These are phyloP conservation scores for Chaetodon trifasciatus DNA, from an alignment of 2,797 vertebrate genomes.

Conservation along the genomic window DNA sequence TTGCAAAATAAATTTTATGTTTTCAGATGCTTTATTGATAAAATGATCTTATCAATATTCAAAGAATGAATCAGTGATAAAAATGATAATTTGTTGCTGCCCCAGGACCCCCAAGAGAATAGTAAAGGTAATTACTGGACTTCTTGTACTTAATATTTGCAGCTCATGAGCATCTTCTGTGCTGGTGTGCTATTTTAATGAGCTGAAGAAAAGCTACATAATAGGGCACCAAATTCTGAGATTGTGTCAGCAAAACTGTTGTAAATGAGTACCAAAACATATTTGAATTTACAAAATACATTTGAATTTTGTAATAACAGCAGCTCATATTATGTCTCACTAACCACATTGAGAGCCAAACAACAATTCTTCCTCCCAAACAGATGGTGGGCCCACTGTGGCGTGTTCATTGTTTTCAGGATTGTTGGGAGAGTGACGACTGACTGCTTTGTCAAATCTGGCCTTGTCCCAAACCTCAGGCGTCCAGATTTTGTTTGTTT, in stretches of 20 bases:
- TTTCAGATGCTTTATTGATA: background rate
- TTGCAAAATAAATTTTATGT: too few species aligned
- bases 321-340: slow-evolving; percentile 50
- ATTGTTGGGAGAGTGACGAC: slow-evolving; percentile 58
- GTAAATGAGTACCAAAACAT: slow-evolving; percentile 26
- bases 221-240: slow-evolving; percentile 12
- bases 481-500: slow-evolving; percentile 60
- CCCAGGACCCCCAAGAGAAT: background rate
- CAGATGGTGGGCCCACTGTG: slow-evolving; percentile 71
- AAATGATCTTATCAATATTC: background rate
- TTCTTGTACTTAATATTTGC: background rate
- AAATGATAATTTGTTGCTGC: background rate
- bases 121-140: background rate
- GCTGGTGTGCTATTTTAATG: slow-evolving; percentile 33
- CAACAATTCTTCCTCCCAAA: slow-evolving; percentile 43
- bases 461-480: slow-evolving; percentile 56
- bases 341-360: slow-evolving; percentile 35
- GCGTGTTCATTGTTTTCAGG: slow-evolving; percentile 63
- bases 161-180: slow-evolving; percentile 10
- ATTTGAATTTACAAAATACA: slow-evolving; percentile 56
- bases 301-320: slow-evolving; percentile 53
- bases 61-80: background rate
- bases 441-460: slow-evolving; percentile 69
- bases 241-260: slow-evolving; percentile 40
- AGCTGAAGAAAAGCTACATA: slow-evolving; percentile 18